Evolutionary conservation across 2,113 vertebrate species (phyloP), one percentile per base, ranked within the genome.

Genomic region (Fregetta grallaria): DNA sequence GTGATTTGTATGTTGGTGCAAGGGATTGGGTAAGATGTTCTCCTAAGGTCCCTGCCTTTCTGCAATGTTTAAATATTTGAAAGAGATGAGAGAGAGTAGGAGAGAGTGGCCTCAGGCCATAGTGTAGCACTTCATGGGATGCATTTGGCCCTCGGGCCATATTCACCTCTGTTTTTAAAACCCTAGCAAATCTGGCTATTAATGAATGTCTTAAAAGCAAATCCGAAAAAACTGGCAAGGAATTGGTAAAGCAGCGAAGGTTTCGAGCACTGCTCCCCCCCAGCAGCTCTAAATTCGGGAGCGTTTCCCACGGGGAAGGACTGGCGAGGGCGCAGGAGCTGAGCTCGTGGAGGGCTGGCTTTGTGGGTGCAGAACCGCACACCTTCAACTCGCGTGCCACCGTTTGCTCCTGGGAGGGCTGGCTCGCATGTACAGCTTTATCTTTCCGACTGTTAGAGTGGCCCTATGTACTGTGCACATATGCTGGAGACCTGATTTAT

Each of bases 401-500:
- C 1, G 2, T 78, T 76, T 72, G 90, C 65, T 81, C 56, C 80
- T 52, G 2, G 4, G 80, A 77, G 74, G 56, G 30, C 85, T 95
- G 92, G 38, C 88, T 95, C 0, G 1, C 29, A 5, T 36, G 6
- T 40, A 12, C 56, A 38, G 65, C 70, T 95, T 94, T 49, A 85
- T 92, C 77, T 68, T 77, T 88, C 71, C 1, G 2, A 74, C 70
- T 91, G 73, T 32, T 88, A 3, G 62, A 94, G 86, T 86, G 83
- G 93, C 86, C 86, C 83, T 40, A 11, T 83, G 76, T 83, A 65
- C 96, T 53, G 76, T 81, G 90, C 94, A 87, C 92, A 81, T 96
- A 96, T 95, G 93, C 88, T 88, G 83, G 73, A 96, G 90, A 79
- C 94, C 81, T 97, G 96, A 94, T 95, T 97, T 96, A 92, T 96